Conservation (phyloP, 1,140 invertebrate species). For the Cryptotermes secundus region DNA sequence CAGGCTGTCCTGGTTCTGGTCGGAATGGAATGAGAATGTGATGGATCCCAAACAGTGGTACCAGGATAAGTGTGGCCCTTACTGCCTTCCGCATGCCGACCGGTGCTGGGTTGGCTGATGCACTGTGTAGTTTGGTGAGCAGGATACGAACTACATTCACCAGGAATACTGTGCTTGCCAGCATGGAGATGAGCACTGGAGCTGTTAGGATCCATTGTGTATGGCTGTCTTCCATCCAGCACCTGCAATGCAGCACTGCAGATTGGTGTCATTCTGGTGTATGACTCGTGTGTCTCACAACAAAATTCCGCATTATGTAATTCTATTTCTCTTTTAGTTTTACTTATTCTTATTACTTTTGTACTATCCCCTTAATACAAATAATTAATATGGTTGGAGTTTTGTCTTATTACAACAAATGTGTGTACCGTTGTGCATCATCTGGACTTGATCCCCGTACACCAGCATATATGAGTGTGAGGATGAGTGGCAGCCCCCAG, state of each 20-base stretch:
- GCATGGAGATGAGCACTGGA: conserved; percentile 50
- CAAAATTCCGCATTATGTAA: too few relatives aligned
- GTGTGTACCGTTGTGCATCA: conserved; percentile 9
- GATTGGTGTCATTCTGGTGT: too few relatives aligned
- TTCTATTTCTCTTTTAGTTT: too few relatives aligned
- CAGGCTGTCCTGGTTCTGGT: conserved; percentile 46
- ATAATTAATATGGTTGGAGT: not conserved
- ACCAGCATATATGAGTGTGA: conserved; percentile 47
- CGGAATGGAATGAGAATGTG: conserved; percentile 55
- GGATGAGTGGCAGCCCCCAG: conserved; percentile 51
- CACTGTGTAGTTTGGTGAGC: conserved; percentile 53
- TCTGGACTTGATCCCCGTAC: conserved; percentile 26
- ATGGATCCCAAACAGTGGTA: conserved; percentile 59
- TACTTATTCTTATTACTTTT: too few relatives aligned
- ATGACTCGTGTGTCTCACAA: too few relatives aligned
- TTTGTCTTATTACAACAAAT: not conserved
- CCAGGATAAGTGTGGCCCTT: conserved; percentile 55
- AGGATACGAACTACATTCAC: conserved; percentile 59
- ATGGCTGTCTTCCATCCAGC: conserved; percentile 51
- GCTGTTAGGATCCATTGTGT: conserved; percentile 49
- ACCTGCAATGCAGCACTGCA: conserved; percentile 41
- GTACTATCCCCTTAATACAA: too few relatives aligned
- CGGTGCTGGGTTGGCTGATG: conserved; percentile 33
- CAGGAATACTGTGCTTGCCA: conserved; percentile 56
- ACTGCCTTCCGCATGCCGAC: conserved; percentile 47